Conservation (phyloP, 2,113 vertebrate species). For the Micromys minutus region DNA sequence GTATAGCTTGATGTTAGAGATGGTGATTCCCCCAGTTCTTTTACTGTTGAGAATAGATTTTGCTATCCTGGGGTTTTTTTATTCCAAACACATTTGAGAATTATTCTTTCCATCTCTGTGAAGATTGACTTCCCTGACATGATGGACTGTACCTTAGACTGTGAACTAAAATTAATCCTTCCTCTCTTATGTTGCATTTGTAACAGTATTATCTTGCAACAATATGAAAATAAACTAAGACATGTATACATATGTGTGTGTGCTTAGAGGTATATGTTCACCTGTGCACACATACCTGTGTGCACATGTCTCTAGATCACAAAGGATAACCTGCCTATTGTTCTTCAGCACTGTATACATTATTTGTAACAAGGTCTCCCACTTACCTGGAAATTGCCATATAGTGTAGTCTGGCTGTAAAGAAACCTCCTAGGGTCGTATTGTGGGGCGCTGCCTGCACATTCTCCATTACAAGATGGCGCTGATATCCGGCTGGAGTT, state of each 20-base stretch:
- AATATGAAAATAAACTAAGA: neutral
- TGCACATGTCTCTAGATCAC: neutral
- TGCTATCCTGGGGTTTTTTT: too few species aligned
- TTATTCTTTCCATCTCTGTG: neutral
- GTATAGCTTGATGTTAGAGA: too few species aligned
- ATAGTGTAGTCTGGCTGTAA: neutral
- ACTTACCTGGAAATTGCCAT: neutral
- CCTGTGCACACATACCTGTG: too few species aligned
- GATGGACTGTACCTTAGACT: neutral
- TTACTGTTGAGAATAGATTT: too few species aligned
- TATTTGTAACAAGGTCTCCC: neutral
- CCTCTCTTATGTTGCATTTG: neutral
- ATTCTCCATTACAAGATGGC: too few species aligned
- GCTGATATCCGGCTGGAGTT: too few species aligned
- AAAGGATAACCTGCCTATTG: too few species aligned
- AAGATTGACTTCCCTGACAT: neutral
- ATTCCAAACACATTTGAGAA: too few species aligned
- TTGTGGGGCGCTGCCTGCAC: too few species aligned
- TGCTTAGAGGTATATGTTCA: neutral
- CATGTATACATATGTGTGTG: neutral
- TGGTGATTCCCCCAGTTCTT: too few species aligned
- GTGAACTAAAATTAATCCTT: neutral
- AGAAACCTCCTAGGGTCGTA: neutral
- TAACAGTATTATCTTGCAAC: neutral
- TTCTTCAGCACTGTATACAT: neutral